Evolutionary conservation across 2,888 invertebrate species (phyloP).

Genomic region (Cryptus armator): DNA sequence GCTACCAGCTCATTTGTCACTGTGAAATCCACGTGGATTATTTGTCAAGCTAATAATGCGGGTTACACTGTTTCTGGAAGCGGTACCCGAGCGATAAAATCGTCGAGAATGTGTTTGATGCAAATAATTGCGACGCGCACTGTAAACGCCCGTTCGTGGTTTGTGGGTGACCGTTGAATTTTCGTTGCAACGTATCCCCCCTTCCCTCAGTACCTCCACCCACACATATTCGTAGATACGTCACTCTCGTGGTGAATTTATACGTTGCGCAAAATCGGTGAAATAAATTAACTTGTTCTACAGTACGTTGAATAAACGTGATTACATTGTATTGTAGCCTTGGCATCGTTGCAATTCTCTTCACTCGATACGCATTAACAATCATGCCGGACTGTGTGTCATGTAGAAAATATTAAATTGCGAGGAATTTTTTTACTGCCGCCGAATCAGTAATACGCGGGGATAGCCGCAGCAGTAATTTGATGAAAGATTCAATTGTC

Average conservation of each 20-base stretch:
- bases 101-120: slow-evolving; percentile 76
- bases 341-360: not conserved
- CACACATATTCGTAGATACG: slow-evolving; percentile 20
- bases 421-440: not conserved
- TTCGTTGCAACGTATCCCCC: slow-evolving; percentile 54
- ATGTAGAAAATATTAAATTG: not conserved
- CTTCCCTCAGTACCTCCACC: too few relatives aligned
- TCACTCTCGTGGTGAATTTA: slow-evolving; percentile 48
- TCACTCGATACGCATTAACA: not conserved
- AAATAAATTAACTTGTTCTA: slow-evolving; percentile 63
- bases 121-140: slow-evolving; percentile 74
- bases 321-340: slow-evolving; percentile 40
- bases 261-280: slow-evolving; percentile 54
- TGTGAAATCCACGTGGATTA: slow-evolving; percentile 82
- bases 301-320: slow-evolving; percentile 53
- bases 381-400: not conserved
- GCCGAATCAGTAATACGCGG: not conserved
- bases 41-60: slow-evolving; percentile 83
- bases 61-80: slow-evolving; percentile 74
- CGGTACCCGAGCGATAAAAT: slow-evolving; percentile 78
- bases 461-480: too few relatives aligned
- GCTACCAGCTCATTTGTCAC: slow-evolving; percentile 82
- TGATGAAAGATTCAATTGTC: too few relatives aligned
- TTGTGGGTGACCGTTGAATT: slow-evolving; percentile 70
- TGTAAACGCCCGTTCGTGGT: slow-evolving; percentile 69